Evolutionary conservation across 2,888 invertebrate genomes (phyloP).

Genomic region (Macrophya alboannulata): DNA sequence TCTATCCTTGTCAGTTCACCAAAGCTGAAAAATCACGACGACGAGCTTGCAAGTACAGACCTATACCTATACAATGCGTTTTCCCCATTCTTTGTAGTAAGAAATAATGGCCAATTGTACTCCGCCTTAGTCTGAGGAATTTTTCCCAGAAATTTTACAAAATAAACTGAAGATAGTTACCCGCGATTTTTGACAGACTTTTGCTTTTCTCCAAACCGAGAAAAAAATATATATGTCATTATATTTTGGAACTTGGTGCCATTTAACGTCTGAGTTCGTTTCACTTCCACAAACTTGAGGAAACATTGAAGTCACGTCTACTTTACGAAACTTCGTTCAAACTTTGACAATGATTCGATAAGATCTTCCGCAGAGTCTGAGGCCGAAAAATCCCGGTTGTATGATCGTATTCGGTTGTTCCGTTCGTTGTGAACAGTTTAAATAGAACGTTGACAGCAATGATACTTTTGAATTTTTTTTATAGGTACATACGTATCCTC

Average conservation of each 20-base stretch:
- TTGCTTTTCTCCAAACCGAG: not conserved
- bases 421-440: not conserved
- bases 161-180: not conserved
- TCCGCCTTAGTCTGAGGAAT: not conserved
- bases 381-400: not conserved
- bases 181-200: not conserved
- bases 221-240: not conserved
- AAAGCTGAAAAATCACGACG: conserved; percentile 48
- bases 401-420: not conserved
- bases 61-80: not conserved
- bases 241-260: not conserved
- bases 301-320: conserved; percentile 27
- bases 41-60: not conserved
- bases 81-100: not conserved
- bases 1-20: conserved; percentile 14
- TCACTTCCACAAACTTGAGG: not conserved
- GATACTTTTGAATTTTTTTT: not conserved
- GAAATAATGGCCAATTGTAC: conserved; percentile 2
- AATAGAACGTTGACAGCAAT: not conserved
- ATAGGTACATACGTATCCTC: not conserved
- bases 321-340: conserved; percentile 4
- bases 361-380: not conserved
- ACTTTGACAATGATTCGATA: conserved; percentile 35
- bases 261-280: not conserved
- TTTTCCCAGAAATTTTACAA: not conserved